Conservation (phyloP, 2,797 vertebrate species). For the Catamblyrhynchus diadema region DNA sequence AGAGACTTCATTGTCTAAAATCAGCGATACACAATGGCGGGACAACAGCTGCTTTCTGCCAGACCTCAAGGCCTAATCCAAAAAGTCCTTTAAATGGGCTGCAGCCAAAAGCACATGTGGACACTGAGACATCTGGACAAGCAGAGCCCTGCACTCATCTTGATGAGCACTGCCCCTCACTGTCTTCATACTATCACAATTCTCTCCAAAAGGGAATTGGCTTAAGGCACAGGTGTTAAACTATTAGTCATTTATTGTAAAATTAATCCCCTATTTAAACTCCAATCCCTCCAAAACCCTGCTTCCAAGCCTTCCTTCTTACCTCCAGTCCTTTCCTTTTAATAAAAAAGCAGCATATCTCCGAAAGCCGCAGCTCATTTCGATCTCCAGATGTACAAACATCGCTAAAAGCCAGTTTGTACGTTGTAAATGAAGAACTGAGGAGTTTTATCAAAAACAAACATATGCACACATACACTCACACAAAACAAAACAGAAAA, state of each 20-base stretch:
- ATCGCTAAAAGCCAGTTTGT: constrained; percentile 42
- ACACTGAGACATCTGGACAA: constrained; percentile 12
- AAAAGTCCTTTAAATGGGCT: background rate
- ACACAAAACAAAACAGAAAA: background rate
- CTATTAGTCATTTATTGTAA: constrained; percentile 24
- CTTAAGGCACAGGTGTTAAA: background rate
- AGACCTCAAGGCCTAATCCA: constrained; percentile 1
- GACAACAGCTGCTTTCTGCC: constrained; percentile 25
- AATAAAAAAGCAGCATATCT: constrained; percentile 45
- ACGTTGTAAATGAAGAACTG: constrained; percentile 56
- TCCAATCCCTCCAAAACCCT: background rate
- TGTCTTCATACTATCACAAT: background rate
- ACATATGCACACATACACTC: background rate
- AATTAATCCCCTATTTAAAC: constrained; percentile 33
- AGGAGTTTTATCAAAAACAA: constrained; percentile 58
- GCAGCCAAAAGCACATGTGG: constrained; percentile 1
- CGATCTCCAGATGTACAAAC: constrained; percentile 66
- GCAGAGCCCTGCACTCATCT: background rate
- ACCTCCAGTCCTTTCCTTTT: constrained; percentile 42
- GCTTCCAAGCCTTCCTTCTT: constrained; percentile 3
- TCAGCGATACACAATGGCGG: background rate
- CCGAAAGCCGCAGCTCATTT: constrained; percentile 6
- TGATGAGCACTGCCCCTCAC: background rate
- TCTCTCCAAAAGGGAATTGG: background rate
- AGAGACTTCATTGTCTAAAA: background rate